Evolutionary conservation across 2,113 vertebrate genomes (phyloP).

Genomic region (Psammodynastes pulverulentus): DNA sequence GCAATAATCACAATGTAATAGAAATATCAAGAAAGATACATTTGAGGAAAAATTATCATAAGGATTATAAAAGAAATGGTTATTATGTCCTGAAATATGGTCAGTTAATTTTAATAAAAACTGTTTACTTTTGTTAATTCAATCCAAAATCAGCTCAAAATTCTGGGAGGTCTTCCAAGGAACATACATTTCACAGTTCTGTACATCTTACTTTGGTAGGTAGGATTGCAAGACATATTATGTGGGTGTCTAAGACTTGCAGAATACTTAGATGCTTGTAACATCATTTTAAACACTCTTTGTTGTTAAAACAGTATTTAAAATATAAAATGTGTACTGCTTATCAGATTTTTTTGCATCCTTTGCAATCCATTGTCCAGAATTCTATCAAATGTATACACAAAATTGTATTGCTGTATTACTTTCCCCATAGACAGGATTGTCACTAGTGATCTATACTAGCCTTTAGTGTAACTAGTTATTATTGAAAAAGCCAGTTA

Average conservation of each 20-base stretch:
- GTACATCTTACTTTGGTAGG: background rate
- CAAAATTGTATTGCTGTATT: background rate
- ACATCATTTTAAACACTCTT: background rate
- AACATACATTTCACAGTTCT: background rate
- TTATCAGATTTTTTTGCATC: background rate
- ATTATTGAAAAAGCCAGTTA: background rate
- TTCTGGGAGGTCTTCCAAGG: background rate
- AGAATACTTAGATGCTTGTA: too few relatives aligned
- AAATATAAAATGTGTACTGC: background rate
- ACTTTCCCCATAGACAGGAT: background rate
- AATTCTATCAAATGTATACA: background rate
- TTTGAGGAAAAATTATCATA: background rate
- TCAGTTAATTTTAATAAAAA: background rate
- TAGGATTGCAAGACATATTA: fast-evolving
- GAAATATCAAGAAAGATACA: background rate
- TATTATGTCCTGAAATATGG: background rate
- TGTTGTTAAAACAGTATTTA: background rate
- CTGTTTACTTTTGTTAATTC: background rate
- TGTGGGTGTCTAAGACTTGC: background rate
- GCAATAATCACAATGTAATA: background rate
- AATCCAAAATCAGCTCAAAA: background rate
- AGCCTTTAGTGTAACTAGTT: background rate
- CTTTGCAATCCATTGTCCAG: background rate
- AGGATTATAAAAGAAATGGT: background rate
- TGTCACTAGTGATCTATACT: background rate